Base-by-base conservation (phyloP, 2,888 invertebrate genomes). In the Eupithecia inturbata region DNA sequence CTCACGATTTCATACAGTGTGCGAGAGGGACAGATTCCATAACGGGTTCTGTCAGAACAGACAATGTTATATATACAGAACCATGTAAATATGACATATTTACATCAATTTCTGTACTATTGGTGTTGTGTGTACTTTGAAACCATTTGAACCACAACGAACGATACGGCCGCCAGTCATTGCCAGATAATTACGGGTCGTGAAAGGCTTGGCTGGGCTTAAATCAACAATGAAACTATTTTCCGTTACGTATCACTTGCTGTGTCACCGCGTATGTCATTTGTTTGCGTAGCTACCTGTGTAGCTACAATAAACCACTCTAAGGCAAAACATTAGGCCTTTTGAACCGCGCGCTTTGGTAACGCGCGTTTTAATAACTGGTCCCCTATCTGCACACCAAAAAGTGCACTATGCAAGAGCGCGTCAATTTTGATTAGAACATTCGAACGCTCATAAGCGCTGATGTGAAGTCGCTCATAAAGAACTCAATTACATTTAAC, bases 191-290 rank as follows among this genome's bases (percentile, higher is more conserved):
- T 62, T 72, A 12, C 57, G 39, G 14, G 68, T 19, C 33, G 53
- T 39, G 39, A 64, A 63, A 28, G 63, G 68, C 68, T 68, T 45
- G 63, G 53, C 22, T 22, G 66, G 68, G 72, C 41, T 73, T 62
- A 36, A 70, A 67, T 73, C 67, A 36, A 62, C 67, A 67, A 70
- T 70, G 60, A 41, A 73, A 41, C 33, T 49, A 53, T 66, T 69
- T 57, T 66, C 41, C 66, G 66, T 67, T 68, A 53, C 68, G 68
- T 64, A 22, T 12, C 64, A 36, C 64, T 26, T 26, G 36, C 22
- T 22, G 36, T 26, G 16, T n/a, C 26, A n/a, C 64, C 12, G n/a
- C 3, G 36, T 39, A 36, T 33, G 64, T 39, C 22, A 39, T 22
- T 16, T 6, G 64, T 39, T 66, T 36, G 39, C 64, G 1, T 22